phyloP scores from a whole-genome alignment of 2,113 vertebrate species.

The Sterrhoptilus dennistouni region DNA sequence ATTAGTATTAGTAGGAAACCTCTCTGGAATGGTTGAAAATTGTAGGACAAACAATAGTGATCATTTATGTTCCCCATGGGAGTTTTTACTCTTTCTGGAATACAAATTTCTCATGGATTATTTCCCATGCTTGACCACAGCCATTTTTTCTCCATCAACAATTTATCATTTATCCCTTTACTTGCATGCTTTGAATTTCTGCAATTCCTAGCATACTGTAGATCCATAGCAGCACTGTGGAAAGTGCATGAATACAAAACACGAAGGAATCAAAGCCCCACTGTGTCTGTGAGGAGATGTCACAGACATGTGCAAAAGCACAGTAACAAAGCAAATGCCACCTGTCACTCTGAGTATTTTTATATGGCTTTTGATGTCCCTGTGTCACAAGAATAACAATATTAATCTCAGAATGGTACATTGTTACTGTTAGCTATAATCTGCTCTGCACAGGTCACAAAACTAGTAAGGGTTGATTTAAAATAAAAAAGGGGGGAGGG shows the following conservation, averaged over 20 bases:
- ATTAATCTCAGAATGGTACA: not conserved
- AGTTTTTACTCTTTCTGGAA: slow-evolving; percentile 28
- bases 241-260: slow-evolving; percentile 57
- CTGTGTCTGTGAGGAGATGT: slow-evolving; percentile 31
- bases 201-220: slow-evolving; percentile 55
- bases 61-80: slow-evolving; percentile 35
- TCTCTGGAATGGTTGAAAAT: not conserved
- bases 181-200: slow-evolving; percentile 60
- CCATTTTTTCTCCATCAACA: slow-evolving; percentile 18
- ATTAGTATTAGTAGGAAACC: not conserved
- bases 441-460: not conserved
- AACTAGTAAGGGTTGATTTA: not conserved
- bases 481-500: not conserved
- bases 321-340: slow-evolving; percentile 57
- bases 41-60: not conserved
- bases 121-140: slow-evolving; percentile 37
- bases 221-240: not conserved
- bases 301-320: slow-evolving; percentile 11
- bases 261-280: slow-evolving; percentile 14
- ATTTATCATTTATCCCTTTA: slow-evolving; percentile 44
- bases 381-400: not conserved
- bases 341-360: slow-evolving; percentile 49
- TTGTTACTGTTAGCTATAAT: not conserved
- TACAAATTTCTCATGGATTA: slow-evolving; percentile 2
- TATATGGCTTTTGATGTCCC: slow-evolving; percentile 13